These are phyloP conservation scores for Esperia sulphurella DNA, from an alignment of 2,888 invertebrate species.

Conservation along the genomic window DNA sequence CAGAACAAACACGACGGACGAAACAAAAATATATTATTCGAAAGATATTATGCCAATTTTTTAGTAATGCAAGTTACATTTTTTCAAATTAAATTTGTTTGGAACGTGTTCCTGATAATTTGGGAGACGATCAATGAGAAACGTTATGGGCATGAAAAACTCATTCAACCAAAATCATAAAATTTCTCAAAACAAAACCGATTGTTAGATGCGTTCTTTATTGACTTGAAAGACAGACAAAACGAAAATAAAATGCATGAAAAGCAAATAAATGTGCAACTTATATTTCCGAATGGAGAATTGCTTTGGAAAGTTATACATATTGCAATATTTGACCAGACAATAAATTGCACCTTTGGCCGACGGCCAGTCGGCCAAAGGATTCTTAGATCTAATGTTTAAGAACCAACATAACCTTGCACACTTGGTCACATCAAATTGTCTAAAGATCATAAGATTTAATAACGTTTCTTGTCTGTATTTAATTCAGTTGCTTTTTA, in stretches of 20 bases:
- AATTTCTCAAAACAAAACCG: slow-evolving; percentile 3
- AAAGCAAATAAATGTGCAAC: slow-evolving; percentile 8
- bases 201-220: slow-evolving; percentile 7
- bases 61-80: no score
- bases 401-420: slow-evolving; percentile 29
- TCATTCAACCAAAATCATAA: slow-evolving; percentile 4
- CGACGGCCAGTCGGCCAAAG: slow-evolving; percentile 44
- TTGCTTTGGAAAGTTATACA: slow-evolving; percentile 12
- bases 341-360: slow-evolving; percentile 36
- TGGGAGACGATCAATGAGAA: neutral
- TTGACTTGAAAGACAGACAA: neutral
- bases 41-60: no score
- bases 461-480: neutral
- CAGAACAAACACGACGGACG: neutral
- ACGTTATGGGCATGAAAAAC: neutral
- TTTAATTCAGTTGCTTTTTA: neutral
- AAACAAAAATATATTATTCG: neutral
- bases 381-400: slow-evolving; percentile 35
- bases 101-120: no score
- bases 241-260: slow-evolving; percentile 6
- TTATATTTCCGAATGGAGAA: neutral
- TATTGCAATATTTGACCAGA: slow-evolving; percentile 22
- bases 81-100: no score
- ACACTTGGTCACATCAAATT: slow-evolving; percentile 37
- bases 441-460: slow-evolving; percentile 5